A percentile compares a stretch with the other conserved stretches of the same genome.
Evolutionary conservation across 1,140 invertebrate genomes (phyloP).

Genomic region (Tetraneura akinire): DNA sequence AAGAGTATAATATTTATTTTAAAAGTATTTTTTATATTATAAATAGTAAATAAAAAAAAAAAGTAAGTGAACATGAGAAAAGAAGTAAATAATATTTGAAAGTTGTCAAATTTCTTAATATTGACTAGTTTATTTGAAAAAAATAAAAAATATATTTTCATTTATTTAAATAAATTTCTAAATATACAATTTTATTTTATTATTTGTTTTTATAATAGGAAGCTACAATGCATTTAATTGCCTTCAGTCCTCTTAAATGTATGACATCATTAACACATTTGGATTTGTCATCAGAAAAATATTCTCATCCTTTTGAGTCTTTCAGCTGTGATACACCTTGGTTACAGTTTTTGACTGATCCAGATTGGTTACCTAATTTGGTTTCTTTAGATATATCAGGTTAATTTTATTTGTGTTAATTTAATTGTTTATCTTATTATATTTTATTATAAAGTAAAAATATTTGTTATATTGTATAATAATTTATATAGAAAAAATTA

Average conservation of each 20-base stretch:
- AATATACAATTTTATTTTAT: too few relatives aligned
- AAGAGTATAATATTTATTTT: too few relatives aligned
- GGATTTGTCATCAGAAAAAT: conserved; percentile 69
- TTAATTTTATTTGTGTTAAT: conserved; percentile 54
- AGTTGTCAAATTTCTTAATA: too few relatives aligned
- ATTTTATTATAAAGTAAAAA: too few relatives aligned
- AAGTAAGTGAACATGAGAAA: too few relatives aligned
- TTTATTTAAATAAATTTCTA: neutral
- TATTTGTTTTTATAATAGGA: neutral
- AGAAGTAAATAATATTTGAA: too few relatives aligned
- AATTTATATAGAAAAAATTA: too few relatives aligned
- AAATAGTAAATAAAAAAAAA: too few relatives aligned
- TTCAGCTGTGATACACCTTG: conserved; percentile 60
- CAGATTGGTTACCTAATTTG: conserved; percentile 65
- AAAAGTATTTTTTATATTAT: too few relatives aligned
- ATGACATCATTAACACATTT: conserved; percentile 66
- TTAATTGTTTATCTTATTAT: neutral
- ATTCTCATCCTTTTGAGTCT: conserved; percentile 61
- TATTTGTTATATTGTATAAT: too few relatives aligned
- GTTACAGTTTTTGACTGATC: conserved; percentile 61
- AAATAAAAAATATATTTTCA: too few relatives aligned
- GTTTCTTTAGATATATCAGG: conserved; percentile 73
- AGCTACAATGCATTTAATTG: conserved; percentile 45
- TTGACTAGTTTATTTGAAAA: too few relatives aligned
- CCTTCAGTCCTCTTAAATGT: conserved; percentile 34